Base-by-base conservation (phyloP, 1,140 invertebrate species). In the Cydia splendana region DNA sequence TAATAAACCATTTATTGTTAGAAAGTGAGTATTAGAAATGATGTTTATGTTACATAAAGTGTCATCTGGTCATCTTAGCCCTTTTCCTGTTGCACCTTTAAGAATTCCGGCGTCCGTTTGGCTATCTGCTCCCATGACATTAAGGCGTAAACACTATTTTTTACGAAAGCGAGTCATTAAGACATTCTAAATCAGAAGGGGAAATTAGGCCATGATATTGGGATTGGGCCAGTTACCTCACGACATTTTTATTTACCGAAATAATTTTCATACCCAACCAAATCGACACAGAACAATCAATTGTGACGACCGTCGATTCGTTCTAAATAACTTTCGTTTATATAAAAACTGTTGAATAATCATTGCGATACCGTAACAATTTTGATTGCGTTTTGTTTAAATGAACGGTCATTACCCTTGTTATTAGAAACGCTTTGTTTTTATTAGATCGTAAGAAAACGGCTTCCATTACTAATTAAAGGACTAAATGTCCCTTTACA, bases 371-470 rank as follows among this genome's bases (percentile, higher is more conserved):
- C 42, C 67, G 67, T 38, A 71, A 71, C 67, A 42, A 10, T 71
- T 42, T 38, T 71, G 67, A 71, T 42, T 71, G 34, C 67, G 67
- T 15, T 71, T 71, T 38, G 67, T 13, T 15, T 34, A 71, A 71
- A 45, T 13, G 34, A 42, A 45, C 30, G 30, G 67, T 71, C 67
- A 71, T 71, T 71, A 20, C 13, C 30, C 67, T 18, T 71, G 67
- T 71, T 71, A 71, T 71, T 71, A 71, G 67, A 71, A 45, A 71
- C 67, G 67, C 30, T 71, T 71, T 71, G 67, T 71, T 71, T 71
- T 71, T 38, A 71, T 71, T 71, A 20, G 10, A 42, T 71, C 67
- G 67, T 71, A 42, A 71, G 67, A 20, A 24, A 18, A 34, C 34
- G 67, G 67, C 15, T 38, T 71, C 18, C 67, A 71, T 71, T 71